Percentiles rank a stretch among this genome's conserved stretches.
These are phyloP conservation scores for Ericerus pela DNA, from an alignment of 1,140 invertebrate genomes.

Conservation along the genomic window DNA sequence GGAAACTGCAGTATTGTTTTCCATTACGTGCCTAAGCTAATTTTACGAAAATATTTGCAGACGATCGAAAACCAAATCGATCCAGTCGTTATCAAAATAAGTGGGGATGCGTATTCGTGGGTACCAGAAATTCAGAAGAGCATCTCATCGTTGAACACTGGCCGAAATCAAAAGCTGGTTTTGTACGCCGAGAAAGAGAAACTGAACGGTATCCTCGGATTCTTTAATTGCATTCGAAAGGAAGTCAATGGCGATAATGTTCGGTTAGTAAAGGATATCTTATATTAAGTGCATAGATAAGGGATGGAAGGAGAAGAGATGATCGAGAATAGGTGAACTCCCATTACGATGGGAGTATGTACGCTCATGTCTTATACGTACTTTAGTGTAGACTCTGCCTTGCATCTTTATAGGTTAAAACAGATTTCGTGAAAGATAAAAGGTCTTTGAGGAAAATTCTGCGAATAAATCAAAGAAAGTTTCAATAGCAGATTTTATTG, in stretches of 20 bases:
- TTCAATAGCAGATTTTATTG: too few relatives aligned
- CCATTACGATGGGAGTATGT: too few relatives aligned
- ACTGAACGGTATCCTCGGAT: slow-evolving; percentile 64
- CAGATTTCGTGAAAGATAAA: too few relatives aligned
- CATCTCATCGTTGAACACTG: slow-evolving; percentile 36
- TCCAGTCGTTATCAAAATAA: slow-evolving; percentile 24
- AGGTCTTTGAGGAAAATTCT: too few relatives aligned
- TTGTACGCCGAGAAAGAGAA: slow-evolving; percentile 43
- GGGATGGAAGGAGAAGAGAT: too few relatives aligned
- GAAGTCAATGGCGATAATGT: slow-evolving; percentile 47
- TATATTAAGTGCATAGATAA: too few relatives aligned
- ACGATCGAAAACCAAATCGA: slow-evolving; percentile 3
- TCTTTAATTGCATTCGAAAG: slow-evolving; percentile 57
- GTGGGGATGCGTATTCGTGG: slow-evolving; percentile 36
- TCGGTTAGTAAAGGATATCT: slow-evolving; percentile 22
- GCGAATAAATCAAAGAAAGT: too few relatives aligned
- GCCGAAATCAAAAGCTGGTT: slow-evolving; percentile 31
- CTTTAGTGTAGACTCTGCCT: too few relatives aligned
- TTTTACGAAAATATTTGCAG: neutral
- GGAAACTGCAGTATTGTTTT: neutral
- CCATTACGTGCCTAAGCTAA: slow-evolving; percentile 4
- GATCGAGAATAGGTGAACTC: too few relatives aligned
- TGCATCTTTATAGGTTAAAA: too few relatives aligned
- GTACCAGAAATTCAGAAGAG: slow-evolving; percentile 37
- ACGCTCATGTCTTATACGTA: too few relatives aligned